Evolutionary conservation across 1,140 invertebrate genomes (phyloP), one percentile per base, ranked within the genome.

Genomic region (Pararge aegeria): DNA sequence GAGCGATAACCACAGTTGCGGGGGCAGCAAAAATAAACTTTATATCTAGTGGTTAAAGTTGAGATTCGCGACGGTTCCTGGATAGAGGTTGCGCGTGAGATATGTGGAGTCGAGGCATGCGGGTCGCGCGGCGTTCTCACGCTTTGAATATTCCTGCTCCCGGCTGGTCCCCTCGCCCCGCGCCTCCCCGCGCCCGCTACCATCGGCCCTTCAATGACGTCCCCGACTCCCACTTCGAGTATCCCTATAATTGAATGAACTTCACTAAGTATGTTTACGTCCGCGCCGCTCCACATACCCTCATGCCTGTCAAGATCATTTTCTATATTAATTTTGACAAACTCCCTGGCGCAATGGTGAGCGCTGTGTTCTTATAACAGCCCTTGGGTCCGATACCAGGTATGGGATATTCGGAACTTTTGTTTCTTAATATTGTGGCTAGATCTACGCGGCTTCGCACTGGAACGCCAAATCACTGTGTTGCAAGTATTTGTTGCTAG

Each of bases 111-210:
- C 77, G 78, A 76, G 83, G 83, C 80, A 86, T 86, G 86, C 86
- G 86, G 82, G 83, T 80, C 86, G 82, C 83, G 82, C 76, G 68
- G 73, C 78, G 83, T 89, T 89, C 86, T 89, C 86, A 89, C 86
- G 83, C 85, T 87, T 88, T 85, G 85, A 87, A 89, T 89, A 87
- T 87, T 84, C 83, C 85, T 82, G 83, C 76, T 85, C 77, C 80
- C 77, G 78, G 69, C 68, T 59, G 57, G 66, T 75, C 79, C 65
- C 64, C 48, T 51, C 38, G 61, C 68, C 68, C 24, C 53, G 13
- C 34, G 42, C 64, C 55, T 19, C 48, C 55, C 27, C 44, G 54
- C 55, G 58, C 54, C 12, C 37, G 53, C 55, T 42, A 24, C 37
- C 71, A 66, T 48, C 70, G 75, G 79, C 80, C 80, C 79, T 84